A percentile compares a stretch with the other conserved stretches of the same genome.
These are phyloP conservation scores for Eunapius fragilis DNA, from an alignment of 37 sponge, comb jelly and placozoan species.

Conservation along the genomic window DNA sequence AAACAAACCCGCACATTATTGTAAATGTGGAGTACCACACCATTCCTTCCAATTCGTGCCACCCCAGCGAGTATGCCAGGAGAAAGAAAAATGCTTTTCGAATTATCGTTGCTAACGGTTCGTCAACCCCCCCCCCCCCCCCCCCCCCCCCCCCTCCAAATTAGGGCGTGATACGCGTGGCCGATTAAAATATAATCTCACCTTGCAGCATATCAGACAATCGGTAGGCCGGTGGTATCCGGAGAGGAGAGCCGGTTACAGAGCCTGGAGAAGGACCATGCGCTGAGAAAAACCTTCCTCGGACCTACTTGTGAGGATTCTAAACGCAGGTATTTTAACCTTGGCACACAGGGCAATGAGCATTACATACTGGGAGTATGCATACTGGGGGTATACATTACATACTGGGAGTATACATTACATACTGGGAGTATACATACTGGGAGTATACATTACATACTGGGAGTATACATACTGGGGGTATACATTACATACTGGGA, in stretches of 20 bases:
- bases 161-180: too few species aligned
- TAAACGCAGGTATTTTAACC: neutral
- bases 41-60: neutral
- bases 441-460: too few species aligned
- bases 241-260: neutral
- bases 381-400: too few species aligned
- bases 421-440: too few species aligned
- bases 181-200: neutral
- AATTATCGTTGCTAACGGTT: conserved; percentile 44
- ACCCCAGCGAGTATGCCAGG: conserved; percentile 39
- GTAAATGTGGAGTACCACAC: neutral
- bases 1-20: neutral
- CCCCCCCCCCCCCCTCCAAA: too few species aligned
- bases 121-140: neutral
- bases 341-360: too few species aligned
- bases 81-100: conserved; percentile 47
- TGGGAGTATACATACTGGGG: too few species aligned
- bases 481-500: too few species aligned
- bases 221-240: neutral
- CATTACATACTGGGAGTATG: too few species aligned
- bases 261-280: neutral
- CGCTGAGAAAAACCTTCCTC: neutral
- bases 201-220: neutral
- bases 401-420: too few species aligned
- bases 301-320: neutral